A percentile compares a stretch with the other conserved stretches of the same genome.
These are phyloP conservation scores for Lycaon pictus DNA, from an alignment of 2,113 vertebrate species.

Conservation along the genomic window DNA sequence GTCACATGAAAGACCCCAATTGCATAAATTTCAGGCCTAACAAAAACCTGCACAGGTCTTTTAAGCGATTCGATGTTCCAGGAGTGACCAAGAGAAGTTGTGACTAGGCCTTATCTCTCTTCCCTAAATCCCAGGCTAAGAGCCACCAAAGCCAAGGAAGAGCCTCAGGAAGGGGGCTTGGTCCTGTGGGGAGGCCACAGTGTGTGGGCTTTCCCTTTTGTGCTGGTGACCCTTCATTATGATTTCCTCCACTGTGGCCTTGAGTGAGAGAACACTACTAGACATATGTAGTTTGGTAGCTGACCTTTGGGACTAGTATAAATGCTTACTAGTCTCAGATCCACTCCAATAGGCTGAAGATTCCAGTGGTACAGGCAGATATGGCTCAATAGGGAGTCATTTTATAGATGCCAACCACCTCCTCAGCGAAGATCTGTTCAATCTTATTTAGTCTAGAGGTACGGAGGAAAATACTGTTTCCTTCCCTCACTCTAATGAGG, in stretches of 20 bases:
- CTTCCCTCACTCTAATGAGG: constrained; percentile 92
- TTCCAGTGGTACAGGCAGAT: constrained; percentile 93
- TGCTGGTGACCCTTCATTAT: no score
- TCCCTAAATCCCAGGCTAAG: background rate
- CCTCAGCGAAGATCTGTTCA: constrained; percentile 93
- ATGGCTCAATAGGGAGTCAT: constrained; percentile 93
- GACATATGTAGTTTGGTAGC: constrained; percentile 91
- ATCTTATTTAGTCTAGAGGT: constrained; percentile 94
- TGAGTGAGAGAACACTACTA: background rate
- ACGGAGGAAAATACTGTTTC: constrained; percentile 93
- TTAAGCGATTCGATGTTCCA: background rate
- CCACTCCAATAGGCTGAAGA: constrained; percentile 92
- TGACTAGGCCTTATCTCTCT: background rate
- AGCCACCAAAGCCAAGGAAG: background rate
- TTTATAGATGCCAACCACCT: constrained; percentile 93
- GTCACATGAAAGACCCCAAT: background rate
- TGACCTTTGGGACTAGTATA: constrained; percentile 94
- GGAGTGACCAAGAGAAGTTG: background rate
- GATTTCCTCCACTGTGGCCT: no score
- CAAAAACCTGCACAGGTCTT: background rate
- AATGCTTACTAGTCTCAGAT: constrained; percentile 93
- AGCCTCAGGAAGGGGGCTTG: background rate
- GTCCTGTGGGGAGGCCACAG: no score
- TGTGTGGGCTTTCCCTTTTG: no score
- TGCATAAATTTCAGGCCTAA: no score